phyloP scores from a whole-genome alignment of 2,797 vertebrate species.

The Ibycter americanus region DNA sequence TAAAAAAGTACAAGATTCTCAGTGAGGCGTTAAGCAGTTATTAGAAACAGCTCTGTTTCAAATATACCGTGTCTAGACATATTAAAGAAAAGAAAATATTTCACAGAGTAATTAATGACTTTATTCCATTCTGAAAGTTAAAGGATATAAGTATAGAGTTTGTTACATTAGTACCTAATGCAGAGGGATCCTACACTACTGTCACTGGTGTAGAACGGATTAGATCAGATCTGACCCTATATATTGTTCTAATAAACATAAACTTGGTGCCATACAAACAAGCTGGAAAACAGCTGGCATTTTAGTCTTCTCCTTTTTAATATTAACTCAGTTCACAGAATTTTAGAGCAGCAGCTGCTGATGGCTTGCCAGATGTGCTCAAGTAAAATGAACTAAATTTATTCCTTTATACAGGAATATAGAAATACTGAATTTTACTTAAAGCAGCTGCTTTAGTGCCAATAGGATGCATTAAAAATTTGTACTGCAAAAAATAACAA shows the following conservation, averaged over 20 bases:
- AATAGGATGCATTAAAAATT: not conserved
- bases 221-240: not conserved
- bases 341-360: slow-evolving; percentile 13
- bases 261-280: not conserved
- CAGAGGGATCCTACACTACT: not conserved
- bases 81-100: not conserved
- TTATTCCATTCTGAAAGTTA: not conserved
- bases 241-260: not conserved
- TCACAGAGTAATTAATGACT: not conserved
- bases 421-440: not conserved
- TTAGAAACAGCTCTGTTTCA: not conserved
- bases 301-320: not conserved
- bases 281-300: not conserved
- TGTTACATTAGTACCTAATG: not conserved
- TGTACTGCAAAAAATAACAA: not conserved
- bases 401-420: not conserved
- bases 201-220: not conserved
- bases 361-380: not conserved
- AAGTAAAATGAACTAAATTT: slow-evolving; percentile 20
- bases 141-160: not conserved
- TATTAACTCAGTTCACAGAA: slow-evolving; percentile 12
- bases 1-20: not conserved
- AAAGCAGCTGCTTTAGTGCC: not conserved
- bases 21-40: not conserved
- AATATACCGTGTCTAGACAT: not conserved